These are phyloP conservation scores for Tragulus kanchil DNA, from an alignment of 2,113 vertebrate genomes.

Conservation along the genomic window DNA sequence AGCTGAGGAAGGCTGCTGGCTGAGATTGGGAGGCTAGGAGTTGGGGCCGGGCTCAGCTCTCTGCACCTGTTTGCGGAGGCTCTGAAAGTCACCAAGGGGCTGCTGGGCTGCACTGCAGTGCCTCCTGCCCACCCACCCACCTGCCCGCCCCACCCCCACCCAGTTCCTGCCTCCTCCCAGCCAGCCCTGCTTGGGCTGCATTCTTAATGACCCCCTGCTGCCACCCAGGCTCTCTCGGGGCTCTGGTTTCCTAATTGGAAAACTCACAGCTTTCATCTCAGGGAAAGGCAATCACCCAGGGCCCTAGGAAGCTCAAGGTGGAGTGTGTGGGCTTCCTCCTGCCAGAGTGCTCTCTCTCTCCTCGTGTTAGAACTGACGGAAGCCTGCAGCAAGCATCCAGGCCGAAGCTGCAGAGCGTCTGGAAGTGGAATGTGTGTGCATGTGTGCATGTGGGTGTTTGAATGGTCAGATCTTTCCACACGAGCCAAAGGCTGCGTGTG, in stretches of 20 bases:
- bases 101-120: neutral
- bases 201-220: conserved; percentile 7
- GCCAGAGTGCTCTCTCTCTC: too few species aligned
- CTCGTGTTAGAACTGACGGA: neutral
- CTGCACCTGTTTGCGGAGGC: neutral
- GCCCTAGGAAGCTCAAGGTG: neutral
- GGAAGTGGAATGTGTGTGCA: neutral
- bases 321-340: neutral
- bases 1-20: neutral
- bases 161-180: neutral
- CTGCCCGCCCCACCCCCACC: neutral
- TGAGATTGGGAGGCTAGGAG: accelerated
- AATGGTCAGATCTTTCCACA: neutral
- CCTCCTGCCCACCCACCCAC: neutral
- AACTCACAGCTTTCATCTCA: neutral
- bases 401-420: neutral
- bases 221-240: neutral
- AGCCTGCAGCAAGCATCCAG: neutral
- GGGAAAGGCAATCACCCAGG: neutral
- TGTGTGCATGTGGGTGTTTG: accelerated
- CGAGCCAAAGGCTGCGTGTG: neutral
- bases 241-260: conserved; percentile 54
- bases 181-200: neutral
- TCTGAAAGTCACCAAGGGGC: neutral
- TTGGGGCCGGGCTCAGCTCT: accelerated